Evolutionary conservation across 2,113 vertebrate genomes (phyloP).

Genomic region (Candoia aspera): DNA sequence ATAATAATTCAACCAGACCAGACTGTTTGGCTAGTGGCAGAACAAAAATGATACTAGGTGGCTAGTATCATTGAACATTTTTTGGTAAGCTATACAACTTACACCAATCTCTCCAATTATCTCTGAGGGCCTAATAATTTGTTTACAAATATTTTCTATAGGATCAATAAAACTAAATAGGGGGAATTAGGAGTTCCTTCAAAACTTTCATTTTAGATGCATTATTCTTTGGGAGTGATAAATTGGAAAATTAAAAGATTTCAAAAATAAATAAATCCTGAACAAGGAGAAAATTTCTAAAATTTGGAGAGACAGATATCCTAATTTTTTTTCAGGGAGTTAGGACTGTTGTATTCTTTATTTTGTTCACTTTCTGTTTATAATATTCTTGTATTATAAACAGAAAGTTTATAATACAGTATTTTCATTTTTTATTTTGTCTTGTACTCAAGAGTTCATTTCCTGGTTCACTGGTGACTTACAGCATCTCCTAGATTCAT

Average conservation of each 20-base stretch:
- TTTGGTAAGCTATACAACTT: constrained; percentile 31
- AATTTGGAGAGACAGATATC: background rate
- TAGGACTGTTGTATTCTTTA: background rate
- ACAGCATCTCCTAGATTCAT: background rate
- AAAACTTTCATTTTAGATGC: background rate
- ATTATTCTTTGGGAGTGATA: background rate
- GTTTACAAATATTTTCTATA: background rate
- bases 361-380: background rate
- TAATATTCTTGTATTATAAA: background rate
- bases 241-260: background rate
- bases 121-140: background rate
- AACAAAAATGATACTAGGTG: background rate
- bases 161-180: background rate
- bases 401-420: too few relatives aligned
- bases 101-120: background rate
- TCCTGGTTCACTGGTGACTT: background rate
- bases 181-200: background rate
- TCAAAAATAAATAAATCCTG: background rate
- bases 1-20: background rate
- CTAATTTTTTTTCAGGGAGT: background rate
- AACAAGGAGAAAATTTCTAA: background rate
- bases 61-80: background rate
- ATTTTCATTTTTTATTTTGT: background rate
- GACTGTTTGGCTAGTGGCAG: constrained; percentile 28
- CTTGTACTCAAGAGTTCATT: background rate